These are phyloP conservation scores for Chloromyia formosa DNA, from an alignment of 2,888 invertebrate genomes.

Conservation along the genomic window DNA sequence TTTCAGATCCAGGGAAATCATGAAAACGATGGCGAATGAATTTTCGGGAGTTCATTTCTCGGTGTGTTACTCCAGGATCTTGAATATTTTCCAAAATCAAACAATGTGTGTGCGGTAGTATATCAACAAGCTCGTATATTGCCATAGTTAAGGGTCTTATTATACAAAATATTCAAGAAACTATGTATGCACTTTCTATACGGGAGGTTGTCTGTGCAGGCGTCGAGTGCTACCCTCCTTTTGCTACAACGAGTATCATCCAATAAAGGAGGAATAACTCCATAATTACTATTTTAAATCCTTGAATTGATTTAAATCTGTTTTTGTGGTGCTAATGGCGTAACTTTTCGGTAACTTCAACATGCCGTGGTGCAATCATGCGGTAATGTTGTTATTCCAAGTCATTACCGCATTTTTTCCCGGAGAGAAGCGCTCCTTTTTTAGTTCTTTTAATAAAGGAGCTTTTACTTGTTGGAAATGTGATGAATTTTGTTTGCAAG, in stretches of 20 bases:
- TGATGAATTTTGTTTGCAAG: constrained; percentile 27
- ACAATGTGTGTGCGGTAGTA: not conserved
- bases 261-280: constrained; percentile 11
- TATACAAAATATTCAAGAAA: no score
- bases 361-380: constrained; percentile 49
- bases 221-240: not conserved
- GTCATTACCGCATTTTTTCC: constrained; percentile 43
- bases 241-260: not conserved
- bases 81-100: constrained; percentile 15
- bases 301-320: constrained; percentile 51
- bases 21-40: no score
- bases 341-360: constrained; percentile 49
- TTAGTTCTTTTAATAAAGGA: no score
- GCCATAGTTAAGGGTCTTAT: not conserved
- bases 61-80: no score
- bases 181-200: constrained; percentile 1
- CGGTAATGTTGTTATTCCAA: constrained; percentile 49
- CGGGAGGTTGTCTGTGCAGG: not conserved
- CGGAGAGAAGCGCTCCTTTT: no score
- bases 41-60: no score
- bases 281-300: constrained; percentile 50
- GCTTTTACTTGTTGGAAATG: not conserved
- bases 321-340: constrained; percentile 51
- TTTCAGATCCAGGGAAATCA: no score
- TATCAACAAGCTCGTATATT: no score